phyloP scores from a whole-genome alignment of 1,140 invertebrate species.

The Bombus waltoni region DNA sequence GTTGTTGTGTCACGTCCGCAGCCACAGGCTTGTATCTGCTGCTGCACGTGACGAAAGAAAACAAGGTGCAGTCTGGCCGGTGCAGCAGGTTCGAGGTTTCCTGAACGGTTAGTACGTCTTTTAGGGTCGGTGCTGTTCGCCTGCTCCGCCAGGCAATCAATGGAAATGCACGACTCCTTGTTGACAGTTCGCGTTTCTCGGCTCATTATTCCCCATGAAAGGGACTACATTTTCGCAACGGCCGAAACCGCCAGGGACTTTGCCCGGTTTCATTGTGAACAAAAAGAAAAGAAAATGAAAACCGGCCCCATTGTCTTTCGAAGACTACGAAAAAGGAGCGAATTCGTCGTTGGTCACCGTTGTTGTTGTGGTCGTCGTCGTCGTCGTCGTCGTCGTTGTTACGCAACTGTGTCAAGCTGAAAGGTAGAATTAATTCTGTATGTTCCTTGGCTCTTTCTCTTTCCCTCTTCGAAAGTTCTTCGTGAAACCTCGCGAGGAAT shows the following conservation, averaged over 20 bases:
- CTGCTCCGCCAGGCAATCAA: conserved; percentile 20
- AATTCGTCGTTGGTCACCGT: no score
- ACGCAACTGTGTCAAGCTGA: not conserved
- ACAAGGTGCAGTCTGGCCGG: conserved; percentile 70
- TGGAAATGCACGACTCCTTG: conserved; percentile 20
- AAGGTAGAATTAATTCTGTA: not conserved
- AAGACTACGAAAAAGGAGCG: not conserved
- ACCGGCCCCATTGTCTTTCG: conserved; percentile 5
- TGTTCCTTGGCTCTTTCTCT: not conserved
- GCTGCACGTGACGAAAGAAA: conserved; percentile 74
- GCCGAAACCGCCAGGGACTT: not conserved
- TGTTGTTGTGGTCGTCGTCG: no score
- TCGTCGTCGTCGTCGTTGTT: no score
- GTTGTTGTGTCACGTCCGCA: conserved; percentile 62
- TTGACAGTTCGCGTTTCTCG: conserved; percentile 32
- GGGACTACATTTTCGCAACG: conserved; percentile 28
- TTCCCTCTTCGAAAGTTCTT: not conserved
- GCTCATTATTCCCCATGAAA: conserved; percentile 36
- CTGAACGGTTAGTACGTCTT: conserved; percentile 67
- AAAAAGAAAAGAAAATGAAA: not conserved
- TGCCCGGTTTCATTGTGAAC: not conserved
- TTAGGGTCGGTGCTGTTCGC: conserved; percentile 21
- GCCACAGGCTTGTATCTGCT: conserved; percentile 45
- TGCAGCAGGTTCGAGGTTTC: conserved; percentile 70
- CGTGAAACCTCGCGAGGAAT: not conserved